Conservation (phyloP, 1,140 invertebrate species). For the Aphis craccivora region DNA sequence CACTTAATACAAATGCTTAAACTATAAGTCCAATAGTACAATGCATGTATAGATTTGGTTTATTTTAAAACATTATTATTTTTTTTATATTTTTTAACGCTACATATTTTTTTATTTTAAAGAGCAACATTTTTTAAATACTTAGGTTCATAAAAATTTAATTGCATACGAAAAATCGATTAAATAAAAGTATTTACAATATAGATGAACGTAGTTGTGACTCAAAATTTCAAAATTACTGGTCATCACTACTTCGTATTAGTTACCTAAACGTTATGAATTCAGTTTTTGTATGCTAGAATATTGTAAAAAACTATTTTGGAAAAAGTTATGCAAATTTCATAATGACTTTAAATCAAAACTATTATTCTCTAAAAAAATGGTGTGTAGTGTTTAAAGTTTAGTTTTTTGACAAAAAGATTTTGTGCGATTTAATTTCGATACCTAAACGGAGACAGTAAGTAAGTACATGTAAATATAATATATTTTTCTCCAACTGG, state of each 20-base stretch:
- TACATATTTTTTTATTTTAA: not conserved
- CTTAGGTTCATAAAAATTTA: not conserved
- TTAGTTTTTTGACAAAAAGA: not conserved
- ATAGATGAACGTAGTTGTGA: not conserved
- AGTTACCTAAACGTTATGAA: not conserved
- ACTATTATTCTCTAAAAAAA: not conserved
- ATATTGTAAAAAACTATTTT: not conserved
- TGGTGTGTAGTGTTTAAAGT: not conserved
- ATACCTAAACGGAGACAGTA: too few relatives aligned
- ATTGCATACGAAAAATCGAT: not conserved
- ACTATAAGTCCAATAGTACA: not conserved
- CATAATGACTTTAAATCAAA: not conserved
- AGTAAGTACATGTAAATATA: too few relatives aligned
- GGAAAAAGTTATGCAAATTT: not conserved
- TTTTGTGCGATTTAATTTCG: not conserved
- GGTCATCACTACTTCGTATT: not conserved
- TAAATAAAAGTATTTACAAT: not conserved
- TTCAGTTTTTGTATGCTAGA: not conserved
- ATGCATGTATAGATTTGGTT: not conserved
- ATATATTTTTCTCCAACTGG: too few relatives aligned
- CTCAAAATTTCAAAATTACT: not conserved
- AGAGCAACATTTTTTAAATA: not conserved
- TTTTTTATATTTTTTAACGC: too few relatives aligned
- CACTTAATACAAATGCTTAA: not conserved
- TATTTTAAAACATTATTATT: too few relatives aligned